Evolutionary conservation across 2,888 invertebrate genomes (phyloP).

Genomic region (Dexiosoma caninum): DNA sequence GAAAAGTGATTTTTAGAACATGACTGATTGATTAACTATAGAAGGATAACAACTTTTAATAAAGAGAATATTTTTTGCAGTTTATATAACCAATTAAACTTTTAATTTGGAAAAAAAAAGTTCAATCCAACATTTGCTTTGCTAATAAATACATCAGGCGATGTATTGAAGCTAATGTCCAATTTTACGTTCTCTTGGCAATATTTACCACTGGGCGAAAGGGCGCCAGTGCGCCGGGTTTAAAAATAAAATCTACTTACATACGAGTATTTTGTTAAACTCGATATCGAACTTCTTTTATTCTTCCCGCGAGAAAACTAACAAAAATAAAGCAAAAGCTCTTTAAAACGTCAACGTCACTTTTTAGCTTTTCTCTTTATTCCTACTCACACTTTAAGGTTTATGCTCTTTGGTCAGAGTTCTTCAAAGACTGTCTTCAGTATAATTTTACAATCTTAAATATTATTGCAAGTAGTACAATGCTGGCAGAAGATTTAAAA

Average conservation of each 20-base stretch:
- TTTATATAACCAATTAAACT: no score
- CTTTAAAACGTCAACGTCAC: neutral
- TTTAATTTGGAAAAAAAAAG: no score
- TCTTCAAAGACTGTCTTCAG: neutral
- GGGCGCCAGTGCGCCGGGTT: neutral
- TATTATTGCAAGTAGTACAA: neutral
- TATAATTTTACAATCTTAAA: neutral
- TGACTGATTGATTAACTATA: no score
- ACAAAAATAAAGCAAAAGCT: neutral
- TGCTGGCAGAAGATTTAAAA: constrained; percentile 31
- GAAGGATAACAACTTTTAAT: no score
- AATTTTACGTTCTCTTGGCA: neutral
- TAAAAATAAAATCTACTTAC: neutral
- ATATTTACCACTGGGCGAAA: neutral
- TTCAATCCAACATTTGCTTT: no score
- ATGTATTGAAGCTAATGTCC: neutral
- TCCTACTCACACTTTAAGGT: neutral
- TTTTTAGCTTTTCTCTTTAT: neutral
- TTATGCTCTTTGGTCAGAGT: neutral
- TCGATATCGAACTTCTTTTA: neutral
- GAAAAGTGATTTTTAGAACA: no score
- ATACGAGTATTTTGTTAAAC: neutral
- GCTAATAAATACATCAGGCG: no score
- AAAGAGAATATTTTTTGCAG: no score
- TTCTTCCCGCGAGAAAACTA: neutral